These are phyloP conservation scores for Hapalemur alaotrensis DNA, from an alignment of 2,797 vertebrate species.

Conservation along the genomic window DNA sequence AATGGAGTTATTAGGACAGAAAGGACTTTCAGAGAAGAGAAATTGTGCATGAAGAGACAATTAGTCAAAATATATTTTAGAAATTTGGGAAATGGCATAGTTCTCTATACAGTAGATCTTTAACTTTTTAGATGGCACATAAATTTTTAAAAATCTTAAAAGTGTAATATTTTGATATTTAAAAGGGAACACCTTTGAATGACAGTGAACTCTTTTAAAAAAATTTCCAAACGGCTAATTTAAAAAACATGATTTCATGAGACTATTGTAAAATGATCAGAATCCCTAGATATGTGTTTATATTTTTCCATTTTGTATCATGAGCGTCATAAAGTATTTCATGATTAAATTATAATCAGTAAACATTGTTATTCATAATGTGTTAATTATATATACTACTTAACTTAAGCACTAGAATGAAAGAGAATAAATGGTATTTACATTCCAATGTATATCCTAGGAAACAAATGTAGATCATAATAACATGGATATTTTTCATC, in stretches of 20 bases:
- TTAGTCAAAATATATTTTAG: conserved; percentile 37
- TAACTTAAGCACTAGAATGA: background rate
- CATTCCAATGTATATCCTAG: background rate
- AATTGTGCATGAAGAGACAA: background rate
- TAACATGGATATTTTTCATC: background rate
- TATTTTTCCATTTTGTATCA: background rate
- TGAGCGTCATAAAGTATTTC: conserved; percentile 38
- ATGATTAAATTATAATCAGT: conserved; percentile 42
- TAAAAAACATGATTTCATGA: conserved; percentile 48
- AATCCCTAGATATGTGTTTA: conserved; percentile 19
- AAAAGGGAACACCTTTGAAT: conserved; percentile 58
- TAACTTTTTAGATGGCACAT: conserved; percentile 49
- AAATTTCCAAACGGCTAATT: conserved; percentile 49
- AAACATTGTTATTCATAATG: background rate
- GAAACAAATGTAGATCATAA: background rate
- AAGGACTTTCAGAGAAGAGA: background rate
- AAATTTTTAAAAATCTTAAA: conserved; percentile 52
- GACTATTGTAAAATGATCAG: conserved; percentile 63
- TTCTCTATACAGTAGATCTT: conserved; percentile 66
- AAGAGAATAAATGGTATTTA: background rate
- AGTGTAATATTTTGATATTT: conserved; percentile 76
- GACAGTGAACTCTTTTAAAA: conserved; percentile 26
- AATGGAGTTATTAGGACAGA: background rate
- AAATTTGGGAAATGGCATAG: conserved; percentile 28
- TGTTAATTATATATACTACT: background rate